Evolutionary conservation across 2,113 vertebrate species (phyloP), one percentile per base, ranked within the genome.

Genomic region (Nibea coibor): DNA sequence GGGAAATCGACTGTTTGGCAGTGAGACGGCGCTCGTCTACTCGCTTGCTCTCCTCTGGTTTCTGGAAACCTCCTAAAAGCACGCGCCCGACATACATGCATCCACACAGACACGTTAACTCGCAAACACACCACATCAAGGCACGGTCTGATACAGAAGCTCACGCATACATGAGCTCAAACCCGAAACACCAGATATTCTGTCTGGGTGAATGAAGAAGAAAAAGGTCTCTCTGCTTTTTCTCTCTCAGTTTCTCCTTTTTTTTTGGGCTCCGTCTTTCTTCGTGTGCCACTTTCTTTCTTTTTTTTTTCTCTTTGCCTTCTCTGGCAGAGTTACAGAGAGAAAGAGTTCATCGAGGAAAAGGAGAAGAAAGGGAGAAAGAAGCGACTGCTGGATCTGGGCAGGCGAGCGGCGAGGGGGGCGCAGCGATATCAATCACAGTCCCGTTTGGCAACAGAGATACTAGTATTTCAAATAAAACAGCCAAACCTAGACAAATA

Each of bases 1-100:
- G 96, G 97, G 98, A 99, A 99, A 98, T 98, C 96, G 96, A 97
- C 97, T 97, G 96, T 97, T 98, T 97, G 97, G 97, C 97, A 96
- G 94, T 88, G 95, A 91, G 92, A 83, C 75, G 78, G 24, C 26
- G 63, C 87, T 81, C 87, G 50, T 95, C 95, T 95, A 45, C 74
- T 50, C 58, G 26, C 89, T 68, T 65, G 53, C 84, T 87, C 79
- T 61, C 76, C 42, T 81, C 66, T 72, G 82, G 50, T 83, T 87
- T 80, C 78, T 82, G 67, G 75, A 83, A 84, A 74, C 72, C 65
- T 79, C 57, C 16, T 39, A 3, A 53, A 87, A 78, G 47, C 58
- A 39, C 4, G 26, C 59, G n/a, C 19, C 58, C 20, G 57, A 58
- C 62, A 47, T 3, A 24, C 68, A 65, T 9, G 39, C 51, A 64